These are phyloP conservation scores for Andricus quercusramuli DNA, from an alignment of 2,888 invertebrate species.

Conservation along the genomic window DNA sequence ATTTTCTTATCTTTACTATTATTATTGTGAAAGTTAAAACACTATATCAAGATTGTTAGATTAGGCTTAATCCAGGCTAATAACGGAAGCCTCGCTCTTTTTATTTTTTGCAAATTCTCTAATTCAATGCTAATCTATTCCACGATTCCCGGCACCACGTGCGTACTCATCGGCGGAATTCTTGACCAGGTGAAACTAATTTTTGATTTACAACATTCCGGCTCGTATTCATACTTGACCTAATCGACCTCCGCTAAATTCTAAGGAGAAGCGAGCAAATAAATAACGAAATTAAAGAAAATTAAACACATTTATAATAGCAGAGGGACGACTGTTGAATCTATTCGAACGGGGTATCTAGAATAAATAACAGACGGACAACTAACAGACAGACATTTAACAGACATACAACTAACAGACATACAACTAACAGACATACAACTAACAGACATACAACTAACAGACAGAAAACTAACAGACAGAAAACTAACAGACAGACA, in stretches of 20 bases:
- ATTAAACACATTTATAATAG: not conserved
- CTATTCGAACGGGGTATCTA: no score
- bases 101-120: conserved; percentile 21
- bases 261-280: conserved; percentile 11
- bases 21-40: no score
- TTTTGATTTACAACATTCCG: conserved; percentile 20
- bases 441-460: no score
- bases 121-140: conserved; percentile 29
- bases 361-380: no score
- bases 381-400: no score
- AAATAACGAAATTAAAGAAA: conserved; percentile 24
- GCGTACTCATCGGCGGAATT: conserved; percentile 8
- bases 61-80: not conserved
- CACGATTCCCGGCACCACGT: not conserved
- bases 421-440: no score
- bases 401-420: no score
- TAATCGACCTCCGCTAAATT: conserved; percentile 9
- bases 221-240: conserved; percentile 14
- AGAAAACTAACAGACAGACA: no score
- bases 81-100: conserved; percentile 8
- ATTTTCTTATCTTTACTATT: no score
- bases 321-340: not conserved
- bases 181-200: conserved; percentile 33
- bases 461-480: no score
- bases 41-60: not conserved